Evolutionary conservation across 2,797 vertebrate species (phyloP).

Genomic region (Pangasius macronema): DNA sequence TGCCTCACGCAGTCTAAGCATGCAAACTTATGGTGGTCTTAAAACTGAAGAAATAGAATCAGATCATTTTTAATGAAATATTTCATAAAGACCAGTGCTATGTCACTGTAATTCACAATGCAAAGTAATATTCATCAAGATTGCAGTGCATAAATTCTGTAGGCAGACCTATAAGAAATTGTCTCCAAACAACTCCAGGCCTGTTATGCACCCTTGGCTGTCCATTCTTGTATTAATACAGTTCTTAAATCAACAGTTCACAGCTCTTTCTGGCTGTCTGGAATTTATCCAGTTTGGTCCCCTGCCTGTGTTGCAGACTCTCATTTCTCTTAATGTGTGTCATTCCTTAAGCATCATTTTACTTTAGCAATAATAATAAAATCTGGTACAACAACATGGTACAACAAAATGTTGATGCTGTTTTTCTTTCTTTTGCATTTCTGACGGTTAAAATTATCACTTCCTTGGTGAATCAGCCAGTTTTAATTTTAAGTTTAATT

Average conservation of each 20-base stretch:
- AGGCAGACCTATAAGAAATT: neutral
- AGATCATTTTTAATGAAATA: neutral
- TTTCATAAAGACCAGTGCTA: neutral
- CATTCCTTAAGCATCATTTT: neutral
- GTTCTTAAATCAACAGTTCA: slow-evolving; percentile 11
- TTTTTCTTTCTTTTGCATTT: neutral
- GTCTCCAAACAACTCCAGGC: neutral
- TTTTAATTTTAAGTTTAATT: neutral
- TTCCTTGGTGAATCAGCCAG: neutral
- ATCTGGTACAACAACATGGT: neutral
- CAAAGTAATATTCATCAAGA: neutral
- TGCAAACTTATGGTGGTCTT: neutral
- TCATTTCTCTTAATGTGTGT: neutral
- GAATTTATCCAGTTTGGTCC: slow-evolving; percentile 17
- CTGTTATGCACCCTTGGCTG: neutral
- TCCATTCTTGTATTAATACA: slow-evolving; percentile 15
- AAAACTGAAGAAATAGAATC: neutral
- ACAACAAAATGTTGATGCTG: neutral
- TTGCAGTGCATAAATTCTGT: neutral
- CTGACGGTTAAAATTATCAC: neutral
- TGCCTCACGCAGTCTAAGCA: neutral
- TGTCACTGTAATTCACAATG: neutral
- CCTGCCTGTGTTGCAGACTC: neutral
- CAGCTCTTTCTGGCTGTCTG: slow-evolving; percentile 13
- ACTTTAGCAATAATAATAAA: slow-evolving; percentile 6